These are phyloP conservation scores for Kryptolebias marmoratus DNA, from an alignment of 2,113 vertebrate genomes.

Conservation along the genomic window DNA sequence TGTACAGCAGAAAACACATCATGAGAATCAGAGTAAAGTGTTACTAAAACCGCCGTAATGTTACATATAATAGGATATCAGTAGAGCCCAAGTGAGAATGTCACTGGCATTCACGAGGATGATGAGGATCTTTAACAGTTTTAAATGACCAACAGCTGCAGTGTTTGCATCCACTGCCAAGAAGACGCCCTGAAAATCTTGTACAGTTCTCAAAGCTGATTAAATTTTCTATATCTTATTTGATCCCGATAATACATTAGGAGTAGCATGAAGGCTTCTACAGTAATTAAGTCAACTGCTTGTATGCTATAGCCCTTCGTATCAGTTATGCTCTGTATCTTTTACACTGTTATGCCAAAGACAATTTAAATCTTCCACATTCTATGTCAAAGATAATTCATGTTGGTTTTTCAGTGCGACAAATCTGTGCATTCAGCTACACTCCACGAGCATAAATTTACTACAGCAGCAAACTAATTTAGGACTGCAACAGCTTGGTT, in stretches of 20 bases:
- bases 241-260: too few species aligned
- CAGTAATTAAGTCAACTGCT: conserved; percentile 11
- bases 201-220: conserved; percentile 2
- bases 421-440: conserved; percentile 22
- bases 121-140: conserved; percentile 20
- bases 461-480: conserved; percentile 36
- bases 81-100: neutral
- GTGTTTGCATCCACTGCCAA: neutral
- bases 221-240: neutral
- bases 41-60: conserved; percentile 2
- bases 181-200: neutral
- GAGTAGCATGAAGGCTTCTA: neutral
- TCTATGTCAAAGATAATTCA: conserved; percentile 32
- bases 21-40: neutral
- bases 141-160: neutral
- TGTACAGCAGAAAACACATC: neutral
- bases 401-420: conserved; percentile 19
- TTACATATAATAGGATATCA: neutral
- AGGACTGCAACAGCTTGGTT: conserved; percentile 41
- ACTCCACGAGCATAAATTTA: conserved; percentile 36
- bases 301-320: neutral
- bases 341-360: conserved; percentile 29
- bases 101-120: conserved; percentile 1
- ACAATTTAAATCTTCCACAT: conserved; percentile 28
- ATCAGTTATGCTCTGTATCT: conserved; percentile 16